Conservation (phyloP, 2,113 vertebrate genomes). For the Boleophthalmus pectinirostris region DNA sequence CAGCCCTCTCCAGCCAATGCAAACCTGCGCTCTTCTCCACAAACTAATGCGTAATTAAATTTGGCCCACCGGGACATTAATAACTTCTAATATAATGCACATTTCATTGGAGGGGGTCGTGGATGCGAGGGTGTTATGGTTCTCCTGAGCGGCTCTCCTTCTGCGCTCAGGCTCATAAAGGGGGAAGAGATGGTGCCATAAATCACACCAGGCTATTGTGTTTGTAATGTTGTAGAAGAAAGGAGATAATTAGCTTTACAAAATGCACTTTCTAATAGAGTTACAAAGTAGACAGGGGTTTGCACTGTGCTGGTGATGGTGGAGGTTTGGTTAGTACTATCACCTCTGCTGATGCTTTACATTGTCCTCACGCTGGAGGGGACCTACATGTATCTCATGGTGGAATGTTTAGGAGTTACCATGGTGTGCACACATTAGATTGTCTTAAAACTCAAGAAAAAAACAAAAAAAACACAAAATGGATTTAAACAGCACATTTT, state of each 20-base stretch:
- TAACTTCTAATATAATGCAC: conserved; percentile 75
- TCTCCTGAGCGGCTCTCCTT: conserved; percentile 41
- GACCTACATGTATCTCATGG: no score
- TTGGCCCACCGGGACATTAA: conserved; percentile 71
- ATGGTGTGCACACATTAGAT: no score
- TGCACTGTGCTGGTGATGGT: neutral
- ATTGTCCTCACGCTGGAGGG: no score
- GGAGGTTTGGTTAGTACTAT: neutral
- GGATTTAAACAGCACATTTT: no score
- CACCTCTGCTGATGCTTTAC: no score
- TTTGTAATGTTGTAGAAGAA: conserved; percentile 31
- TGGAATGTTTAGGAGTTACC: no score
- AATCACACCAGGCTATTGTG: conserved; percentile 49
- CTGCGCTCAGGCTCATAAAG: conserved; percentile 45
- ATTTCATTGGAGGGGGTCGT: conserved; percentile 72
- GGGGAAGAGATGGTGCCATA: conserved; percentile 32
- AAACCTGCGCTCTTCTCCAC: conserved; percentile 26
- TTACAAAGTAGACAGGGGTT: neutral
- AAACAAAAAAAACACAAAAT: no score
- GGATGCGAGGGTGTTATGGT: conserved; percentile 57
- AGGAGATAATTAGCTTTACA: conserved; percentile 32
- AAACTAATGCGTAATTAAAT: conserved; percentile 74
- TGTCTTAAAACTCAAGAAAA: no score
- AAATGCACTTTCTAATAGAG: conserved; percentile 41
- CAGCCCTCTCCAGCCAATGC: conserved; percentile 44